These are phyloP conservation scores for Smutsia temminckii DNA, from an alignment of 2,797 vertebrate species.

Conservation along the genomic window DNA sequence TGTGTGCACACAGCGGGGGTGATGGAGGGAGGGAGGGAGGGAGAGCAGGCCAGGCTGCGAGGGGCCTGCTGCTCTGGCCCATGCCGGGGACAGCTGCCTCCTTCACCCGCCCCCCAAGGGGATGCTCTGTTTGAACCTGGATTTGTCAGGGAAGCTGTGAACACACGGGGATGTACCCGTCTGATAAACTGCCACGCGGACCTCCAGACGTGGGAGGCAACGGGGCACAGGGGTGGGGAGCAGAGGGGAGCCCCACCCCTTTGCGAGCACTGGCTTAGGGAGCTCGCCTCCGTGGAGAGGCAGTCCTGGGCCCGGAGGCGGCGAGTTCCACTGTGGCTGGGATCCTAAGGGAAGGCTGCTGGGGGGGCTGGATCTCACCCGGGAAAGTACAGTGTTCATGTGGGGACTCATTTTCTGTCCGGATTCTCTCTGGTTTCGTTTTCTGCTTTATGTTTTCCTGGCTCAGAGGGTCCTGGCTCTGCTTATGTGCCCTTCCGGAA, in stretches of 20 bases:
- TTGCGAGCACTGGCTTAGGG: not conserved
- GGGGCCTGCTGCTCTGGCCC: not conserved
- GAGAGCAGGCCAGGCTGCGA: accelerated
- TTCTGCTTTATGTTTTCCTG: not conserved
- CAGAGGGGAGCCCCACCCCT: not conserved
- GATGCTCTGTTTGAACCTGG: slow-evolving; percentile 17
- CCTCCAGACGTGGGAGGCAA: slow-evolving; percentile 29
- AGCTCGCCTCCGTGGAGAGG: not conserved
- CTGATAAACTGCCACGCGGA: not conserved
- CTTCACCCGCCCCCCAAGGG: not conserved
- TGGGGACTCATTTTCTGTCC: not conserved
- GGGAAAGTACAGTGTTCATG: not conserved
- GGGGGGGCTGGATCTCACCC: not conserved
- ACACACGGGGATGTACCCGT: not conserved
- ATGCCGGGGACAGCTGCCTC: not conserved
- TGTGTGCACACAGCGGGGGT: accelerated
- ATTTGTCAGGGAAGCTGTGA: slow-evolving; percentile 34
- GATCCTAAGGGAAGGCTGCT: accelerated
- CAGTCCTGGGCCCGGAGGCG: not conserved
- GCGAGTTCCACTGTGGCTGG: not conserved
- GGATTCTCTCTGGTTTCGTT: not conserved
- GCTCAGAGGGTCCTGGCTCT: not conserved
- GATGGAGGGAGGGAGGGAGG: accelerated
- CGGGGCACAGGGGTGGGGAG: not conserved
- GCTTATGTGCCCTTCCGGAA: not conserved